Evolutionary conservation across 1,140 invertebrate genomes (phyloP), one percentile per base, ranked within the genome.

Genomic region (Drosophila truncata): DNA sequence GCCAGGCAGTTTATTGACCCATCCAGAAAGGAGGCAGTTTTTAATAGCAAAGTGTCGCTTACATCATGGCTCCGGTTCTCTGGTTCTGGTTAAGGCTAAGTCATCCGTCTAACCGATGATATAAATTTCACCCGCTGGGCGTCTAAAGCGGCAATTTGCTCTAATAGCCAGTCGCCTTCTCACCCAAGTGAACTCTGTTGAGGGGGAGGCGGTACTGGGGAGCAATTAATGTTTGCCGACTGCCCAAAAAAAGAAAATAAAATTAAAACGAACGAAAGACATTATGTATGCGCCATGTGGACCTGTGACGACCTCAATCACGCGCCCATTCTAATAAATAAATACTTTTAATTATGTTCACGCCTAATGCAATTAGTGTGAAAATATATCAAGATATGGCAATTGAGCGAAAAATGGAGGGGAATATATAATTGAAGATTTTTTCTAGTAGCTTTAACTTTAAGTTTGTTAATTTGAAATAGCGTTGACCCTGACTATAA

Each of bases 211-310:
- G 39, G 31, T 49, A 5, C n/a, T 55, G 52, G 62, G 29, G 1
- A 16, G 39, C 83, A 87, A 87, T 87, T 87, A 87, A 87, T 78
- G 82, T 70, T 57, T 49, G 75, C 71, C 66, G 67, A 39, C 60
- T 50, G 59, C 60, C 73, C 44, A 78, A 67, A 33, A 33, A 33
- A 13, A 33, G 1, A 78, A 65, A 20, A 75, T 42, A 31, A 74
- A 69, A 57, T 27, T 18, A 18, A 62, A 54, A 20, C 47, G 35
- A 41, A 35, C 42, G 20, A 49, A 27, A 27, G 14, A 47, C 8
- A 47, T 47, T 47, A 47, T 47, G 46, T 47, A 47, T 47, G 46
- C 46, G 46, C 46, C 14, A n/a, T 47, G 46, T 47, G 46, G 71
- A 60, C 62, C 39, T 64, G 46, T 49, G 37, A 58, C 60, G 76